Base-by-base conservation (phyloP, 1,140 invertebrate species). In the Polyergus mexicanus region DNA sequence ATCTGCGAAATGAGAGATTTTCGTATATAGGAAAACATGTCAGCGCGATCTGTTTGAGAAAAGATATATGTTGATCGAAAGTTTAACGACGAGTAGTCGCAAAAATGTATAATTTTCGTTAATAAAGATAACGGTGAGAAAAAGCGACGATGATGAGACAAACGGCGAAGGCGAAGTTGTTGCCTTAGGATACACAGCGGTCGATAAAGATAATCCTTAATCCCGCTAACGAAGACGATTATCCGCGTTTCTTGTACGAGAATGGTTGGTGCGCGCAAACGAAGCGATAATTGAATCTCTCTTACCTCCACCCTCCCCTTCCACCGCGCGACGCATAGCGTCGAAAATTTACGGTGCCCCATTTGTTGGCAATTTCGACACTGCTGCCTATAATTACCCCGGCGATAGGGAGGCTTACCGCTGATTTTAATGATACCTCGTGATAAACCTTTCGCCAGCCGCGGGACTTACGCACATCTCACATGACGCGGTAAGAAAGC, bases 371-470 rank as follows among this genome's bases (percentile, higher is more conserved):
- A 75, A 65, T 86, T 63, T 72, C 86, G 56, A 88, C 11, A 56
- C 8, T 47, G 47, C 62, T 51, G 62, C 13, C 75, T 63, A 25
- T 81, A 88, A 88, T 89, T 88, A 88, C 32, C 32, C 32, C 22
- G 10, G 13, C 19, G n/a, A 22, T 58, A 54, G 47, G 16, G 28
- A 47, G 68, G 16, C 25, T 56, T 19, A 54, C 44, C 68, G 63
- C 63, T 89, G 72, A 88, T 89, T 89, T 88, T 86, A 89, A 89
- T 74, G 76, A 86, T 68, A 88, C 47, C 35, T 78, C 22, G 13
- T 71, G 68, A 89, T 85, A 87, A 56, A 76, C 22, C 84, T 66
- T 77, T 22, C 51, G 58, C 16, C 32, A 44, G n/a, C 44, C 28
- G 35, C 19, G 47, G 76, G 72, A 88, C 86, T 89, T 84, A 86